Percentiles rank a stretch among this genome's conserved stretches.
Evolutionary conservation across 2,113 vertebrate species (phyloP).

Genomic region (Paradoxurus hermaphroditus): DNA sequence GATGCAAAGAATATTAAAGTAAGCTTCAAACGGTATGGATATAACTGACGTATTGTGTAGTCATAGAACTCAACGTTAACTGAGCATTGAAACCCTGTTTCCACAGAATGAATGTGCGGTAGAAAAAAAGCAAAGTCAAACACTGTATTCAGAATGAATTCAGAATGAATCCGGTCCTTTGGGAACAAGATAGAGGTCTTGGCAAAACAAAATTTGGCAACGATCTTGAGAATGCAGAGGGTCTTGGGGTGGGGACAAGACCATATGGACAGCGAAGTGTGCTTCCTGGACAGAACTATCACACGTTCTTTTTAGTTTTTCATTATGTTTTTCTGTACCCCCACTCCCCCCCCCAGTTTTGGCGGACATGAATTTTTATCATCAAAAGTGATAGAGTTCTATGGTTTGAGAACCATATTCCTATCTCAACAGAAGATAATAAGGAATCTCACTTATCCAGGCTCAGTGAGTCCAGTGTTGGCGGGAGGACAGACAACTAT

Average conservation of each 20-base stretch:
- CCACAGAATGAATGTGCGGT: neutral
- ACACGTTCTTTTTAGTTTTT: neutral
- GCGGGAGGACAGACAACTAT: neutral
- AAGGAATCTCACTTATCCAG: neutral
- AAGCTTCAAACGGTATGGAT: too few relatives aligned
- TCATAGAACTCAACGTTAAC: neutral
- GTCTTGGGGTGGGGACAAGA: neutral
- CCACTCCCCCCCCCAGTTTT: neutral
- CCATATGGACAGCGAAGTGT: rapidly evolving
- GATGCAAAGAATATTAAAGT: too few relatives aligned
- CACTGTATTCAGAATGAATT: neutral
- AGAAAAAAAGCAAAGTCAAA: neutral
- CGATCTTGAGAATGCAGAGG: neutral
- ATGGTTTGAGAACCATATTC: neutral
- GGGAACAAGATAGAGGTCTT: neutral
- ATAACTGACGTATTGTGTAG: neutral
- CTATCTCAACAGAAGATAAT: neutral
- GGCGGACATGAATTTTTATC: neutral
- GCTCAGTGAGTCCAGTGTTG: neutral
- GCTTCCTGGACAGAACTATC: neutral
- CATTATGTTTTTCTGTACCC: neutral
- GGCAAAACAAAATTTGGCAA: neutral
- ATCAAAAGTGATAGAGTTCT: neutral
- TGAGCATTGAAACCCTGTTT: neutral
- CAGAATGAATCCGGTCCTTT: neutral